phyloP scores from a whole-genome alignment of 2,888 invertebrate genomes.

The Andrena camellia region DNA sequence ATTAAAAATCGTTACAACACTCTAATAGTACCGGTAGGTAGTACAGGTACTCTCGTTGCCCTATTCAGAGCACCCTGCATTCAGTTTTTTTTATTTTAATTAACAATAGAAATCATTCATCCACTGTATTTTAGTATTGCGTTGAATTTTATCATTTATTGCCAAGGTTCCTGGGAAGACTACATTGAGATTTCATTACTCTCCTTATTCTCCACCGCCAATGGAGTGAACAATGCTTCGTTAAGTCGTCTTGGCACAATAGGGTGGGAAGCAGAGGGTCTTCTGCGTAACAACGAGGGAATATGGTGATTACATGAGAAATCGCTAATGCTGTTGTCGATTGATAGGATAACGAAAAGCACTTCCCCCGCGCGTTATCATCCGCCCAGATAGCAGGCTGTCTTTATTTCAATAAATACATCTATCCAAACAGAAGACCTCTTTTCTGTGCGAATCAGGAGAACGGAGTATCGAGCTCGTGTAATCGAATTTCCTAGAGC shows the following conservation, averaged over 20 bases:
- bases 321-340: not conserved
- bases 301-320: not conserved
- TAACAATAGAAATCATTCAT: too few species aligned
- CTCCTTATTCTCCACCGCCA: slow-evolving; percentile 25
- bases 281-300: too few species aligned
- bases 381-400: not conserved
- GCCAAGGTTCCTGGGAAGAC: not conserved
- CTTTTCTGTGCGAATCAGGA: not conserved
- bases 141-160: too few species aligned
- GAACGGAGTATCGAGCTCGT: not conserved
- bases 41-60: too few species aligned
- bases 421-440: not conserved
- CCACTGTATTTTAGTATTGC: too few species aligned
- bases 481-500: slow-evolving; percentile 45
- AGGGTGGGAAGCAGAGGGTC: too few species aligned
- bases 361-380: not conserved
- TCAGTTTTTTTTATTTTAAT: too few species aligned
- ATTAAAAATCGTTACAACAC: too few species aligned
- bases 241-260: not conserved
- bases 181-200: slow-evolving; percentile 54
- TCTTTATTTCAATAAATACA: not conserved
- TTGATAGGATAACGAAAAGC: not conserved
- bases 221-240: not conserved
- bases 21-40: too few species aligned
- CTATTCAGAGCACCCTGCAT: too few species aligned